Percentiles rank a stretch among this genome's conserved stretches.
These are phyloP conservation scores for Latrodectus hesperus DNA, from an alignment of 2,888 invertebrate genomes.

Conservation along the genomic window DNA sequence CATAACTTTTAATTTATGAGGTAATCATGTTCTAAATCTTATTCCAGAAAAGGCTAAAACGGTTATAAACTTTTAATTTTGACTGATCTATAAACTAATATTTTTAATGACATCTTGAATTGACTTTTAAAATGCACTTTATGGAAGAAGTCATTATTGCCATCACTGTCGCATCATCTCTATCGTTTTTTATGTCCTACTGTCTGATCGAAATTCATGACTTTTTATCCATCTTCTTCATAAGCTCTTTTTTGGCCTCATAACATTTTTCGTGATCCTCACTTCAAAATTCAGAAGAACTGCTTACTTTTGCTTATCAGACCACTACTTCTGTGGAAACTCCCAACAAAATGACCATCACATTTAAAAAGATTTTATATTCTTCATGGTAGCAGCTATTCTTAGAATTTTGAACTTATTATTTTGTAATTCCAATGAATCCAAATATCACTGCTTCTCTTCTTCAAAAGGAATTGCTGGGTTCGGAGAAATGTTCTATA, in stretches of 20 bases:
- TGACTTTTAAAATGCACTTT: no score
- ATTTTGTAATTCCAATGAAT: constrained; percentile 60
- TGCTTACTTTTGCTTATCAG: background rate
- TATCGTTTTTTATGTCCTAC: background rate
- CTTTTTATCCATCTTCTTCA: background rate
- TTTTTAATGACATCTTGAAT: no score
- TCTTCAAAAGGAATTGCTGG: constrained; percentile 39
- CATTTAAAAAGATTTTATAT: constrained; percentile 21
- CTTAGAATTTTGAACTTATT: constrained; percentile 35
- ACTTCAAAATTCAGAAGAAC: background rate
- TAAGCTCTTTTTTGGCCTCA: background rate
- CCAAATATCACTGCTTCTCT: constrained; percentile 38
- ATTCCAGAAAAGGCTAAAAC: no score
- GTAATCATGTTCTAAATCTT: no score
- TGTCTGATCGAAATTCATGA: background rate
- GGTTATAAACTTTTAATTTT: no score
- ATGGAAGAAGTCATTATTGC: no score
- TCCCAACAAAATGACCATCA: constrained; percentile 21
- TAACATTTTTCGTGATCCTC: background rate
- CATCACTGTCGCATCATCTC: no score
- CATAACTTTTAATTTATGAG: no score
- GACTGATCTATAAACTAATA: no score
- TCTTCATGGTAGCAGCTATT: constrained; percentile 31
- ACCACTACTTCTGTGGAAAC: constrained; percentile 3
- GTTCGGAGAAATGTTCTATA: constrained; percentile 54